A percentile compares a stretch with the other conserved stretches of the same genome.
phyloP scores from a whole-genome alignment of 2,113 vertebrate genomes.

The Boulengeromyrus knoepffleri region DNA sequence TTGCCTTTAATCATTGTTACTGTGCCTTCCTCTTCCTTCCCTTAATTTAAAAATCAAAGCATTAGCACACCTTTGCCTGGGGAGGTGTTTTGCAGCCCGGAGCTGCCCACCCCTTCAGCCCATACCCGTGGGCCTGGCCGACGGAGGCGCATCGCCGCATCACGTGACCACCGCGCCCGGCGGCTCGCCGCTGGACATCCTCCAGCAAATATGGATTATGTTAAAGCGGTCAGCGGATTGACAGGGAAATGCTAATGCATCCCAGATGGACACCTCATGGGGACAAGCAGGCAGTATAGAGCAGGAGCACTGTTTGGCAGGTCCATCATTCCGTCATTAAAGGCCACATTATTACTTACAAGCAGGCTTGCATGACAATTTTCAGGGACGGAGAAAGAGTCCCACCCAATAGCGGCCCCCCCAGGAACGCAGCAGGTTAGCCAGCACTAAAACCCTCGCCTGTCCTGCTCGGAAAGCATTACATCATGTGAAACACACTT shows the following conservation, averaged over 20 bases:
- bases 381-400: slow-evolving; percentile 56
- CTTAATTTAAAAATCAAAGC: slow-evolving; percentile 64
- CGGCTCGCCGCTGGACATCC: slow-evolving; percentile 86
- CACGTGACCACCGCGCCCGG: slow-evolving; percentile 77
- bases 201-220: slow-evolving; percentile 99
- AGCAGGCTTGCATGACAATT: slow-evolving; percentile 97
- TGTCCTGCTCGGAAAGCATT: neutral
- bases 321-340: slow-evolving; percentile 99
- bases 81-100: slow-evolving; percentile 83
- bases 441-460: neutral
- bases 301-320: slow-evolving; percentile 95
- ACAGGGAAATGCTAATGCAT: slow-evolving; percentile 98
- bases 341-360: slow-evolving; percentile 99
- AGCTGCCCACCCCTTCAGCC: slow-evolving; percentile 94
- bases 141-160: slow-evolving; percentile 84
- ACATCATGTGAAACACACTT: neutral
- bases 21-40: slow-evolving; percentile 35
- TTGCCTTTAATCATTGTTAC: neutral
- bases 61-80: slow-evolving; percentile 16
- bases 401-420: no score
- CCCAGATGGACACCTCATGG: slow-evolving; percentile 87
- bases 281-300: slow-evolving; percentile 80
- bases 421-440: no score
- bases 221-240: slow-evolving; percentile 95
- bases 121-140: slow-evolving; percentile 31